A percentile compares a stretch with the other conserved stretches of the same genome.
These are phyloP conservation scores for Carcharodon carcharias DNA, from an alignment of 2,797 vertebrate species.

Conservation along the genomic window DNA sequence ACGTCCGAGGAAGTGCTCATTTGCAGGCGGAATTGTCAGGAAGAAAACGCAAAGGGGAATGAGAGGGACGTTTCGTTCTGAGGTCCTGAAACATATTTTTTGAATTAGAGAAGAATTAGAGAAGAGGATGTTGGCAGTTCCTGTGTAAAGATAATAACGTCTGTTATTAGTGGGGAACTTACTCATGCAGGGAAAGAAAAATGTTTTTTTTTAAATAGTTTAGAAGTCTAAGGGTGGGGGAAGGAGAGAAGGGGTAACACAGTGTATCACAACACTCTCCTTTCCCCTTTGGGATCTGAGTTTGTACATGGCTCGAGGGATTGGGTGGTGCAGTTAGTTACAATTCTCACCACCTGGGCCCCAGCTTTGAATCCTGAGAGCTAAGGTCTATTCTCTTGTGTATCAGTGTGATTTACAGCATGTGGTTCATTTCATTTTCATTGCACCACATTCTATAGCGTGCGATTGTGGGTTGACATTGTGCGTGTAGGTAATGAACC, in stretches of 20 bases:
- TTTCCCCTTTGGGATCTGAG: not conserved
- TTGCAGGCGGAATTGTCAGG: slow-evolving; percentile 29
- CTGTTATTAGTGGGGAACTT: slow-evolving; percentile 53
- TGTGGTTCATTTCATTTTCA: slow-evolving; percentile 15
- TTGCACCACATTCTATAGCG: not conserved
- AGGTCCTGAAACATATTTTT: slow-evolving; percentile 49
- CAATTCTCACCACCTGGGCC: not conserved
- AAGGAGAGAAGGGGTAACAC: not conserved
- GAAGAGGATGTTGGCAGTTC: slow-evolving; percentile 61
- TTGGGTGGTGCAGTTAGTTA: not conserved
- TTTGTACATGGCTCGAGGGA: not conserved
- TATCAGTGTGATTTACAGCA: not conserved
- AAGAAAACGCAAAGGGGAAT: slow-evolving; percentile 3
- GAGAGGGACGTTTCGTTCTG: slow-evolving; percentile 27
- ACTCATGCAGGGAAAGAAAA: slow-evolving; percentile 51
- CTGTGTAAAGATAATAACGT: slow-evolving; percentile 55
- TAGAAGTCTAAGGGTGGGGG: slow-evolving; percentile 14
- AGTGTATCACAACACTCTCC: slow-evolving; percentile 8
- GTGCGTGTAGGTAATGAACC: not conserved
- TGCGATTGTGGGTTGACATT: not conserved
- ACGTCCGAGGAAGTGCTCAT: slow-evolving; percentile 26
- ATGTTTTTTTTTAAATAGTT: slow-evolving; percentile 38
- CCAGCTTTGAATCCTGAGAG: slow-evolving; percentile 21
- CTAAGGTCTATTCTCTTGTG: not conserved
- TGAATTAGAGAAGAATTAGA: slow-evolving; percentile 52